Evolutionary conservation across 2,888 invertebrate species (phyloP).

Genomic region (Proisotoma minuta): DNA sequence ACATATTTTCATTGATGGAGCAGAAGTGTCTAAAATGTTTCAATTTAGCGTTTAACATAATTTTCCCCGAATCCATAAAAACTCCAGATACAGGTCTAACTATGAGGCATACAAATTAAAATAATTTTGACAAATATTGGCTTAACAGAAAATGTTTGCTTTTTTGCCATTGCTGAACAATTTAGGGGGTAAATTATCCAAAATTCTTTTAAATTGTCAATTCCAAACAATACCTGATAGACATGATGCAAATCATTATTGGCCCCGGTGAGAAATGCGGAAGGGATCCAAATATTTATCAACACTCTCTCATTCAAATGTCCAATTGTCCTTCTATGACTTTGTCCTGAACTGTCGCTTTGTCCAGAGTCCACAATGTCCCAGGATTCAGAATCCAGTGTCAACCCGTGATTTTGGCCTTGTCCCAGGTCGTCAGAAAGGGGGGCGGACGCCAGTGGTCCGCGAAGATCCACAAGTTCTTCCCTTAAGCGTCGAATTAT

Average conservation of each 20-base stretch:
- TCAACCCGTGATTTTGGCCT: constrained; percentile 48
- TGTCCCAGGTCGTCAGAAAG: constrained; percentile 7
- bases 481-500: constrained; percentile 59
- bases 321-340: constrained; percentile 27
- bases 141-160: too few species aligned
- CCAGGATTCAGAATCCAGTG: constrained; percentile 27
- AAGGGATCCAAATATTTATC: constrained; percentile 82
- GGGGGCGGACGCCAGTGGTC: constrained; percentile 55
- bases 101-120: too few species aligned
- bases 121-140: too few species aligned
- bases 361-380: constrained; percentile 51
- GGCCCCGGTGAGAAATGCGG: constrained; percentile 71
- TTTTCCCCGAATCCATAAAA: too few species aligned
- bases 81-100: too few species aligned
- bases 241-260: constrained; percentile 77
- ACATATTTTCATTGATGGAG: too few species aligned
- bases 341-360: constrained; percentile 42
- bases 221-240: too few species aligned
- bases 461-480: constrained; percentile 64
- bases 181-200: too few species aligned
- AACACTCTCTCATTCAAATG: constrained; percentile 51
- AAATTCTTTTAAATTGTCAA: too few species aligned
- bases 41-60: too few species aligned
- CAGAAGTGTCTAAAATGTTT: too few species aligned
- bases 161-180: too few species aligned